Conservation (phyloP, 2,113 vertebrate species). For the Paedocypris sp. region DNA sequence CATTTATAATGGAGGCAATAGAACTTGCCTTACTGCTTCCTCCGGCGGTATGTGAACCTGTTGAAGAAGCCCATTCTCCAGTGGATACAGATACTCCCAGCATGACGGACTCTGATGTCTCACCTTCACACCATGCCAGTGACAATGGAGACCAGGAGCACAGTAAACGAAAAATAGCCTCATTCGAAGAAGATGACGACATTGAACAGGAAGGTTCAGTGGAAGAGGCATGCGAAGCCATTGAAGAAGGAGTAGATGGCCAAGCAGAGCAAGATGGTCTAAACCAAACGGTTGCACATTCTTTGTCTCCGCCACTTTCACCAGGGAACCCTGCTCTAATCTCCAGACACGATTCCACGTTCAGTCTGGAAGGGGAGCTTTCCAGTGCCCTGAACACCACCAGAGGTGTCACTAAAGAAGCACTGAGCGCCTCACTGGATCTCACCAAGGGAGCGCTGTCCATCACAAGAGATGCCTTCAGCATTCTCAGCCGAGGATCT, state of each 20-base stretch:
- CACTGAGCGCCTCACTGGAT: conserved; percentile 79
- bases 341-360: conserved; percentile 53
- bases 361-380: conserved; percentile 79
- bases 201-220: conserved; percentile 56
- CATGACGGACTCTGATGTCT: conserved; percentile 76
- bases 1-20: conserved; percentile 65
- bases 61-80: conserved; percentile 60
- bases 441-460: conserved; percentile 90
- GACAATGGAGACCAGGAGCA: conserved; percentile 46
- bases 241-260: conserved; percentile 57
- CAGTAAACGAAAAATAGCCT: not conserved
- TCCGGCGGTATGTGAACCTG: conserved; percentile 42
- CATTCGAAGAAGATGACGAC: not conserved
- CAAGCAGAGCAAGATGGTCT: conserved; percentile 22
- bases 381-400: conserved; percentile 79
- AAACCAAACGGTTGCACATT: conserved; percentile 24
- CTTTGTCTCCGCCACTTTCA: conserved; percentile 43
- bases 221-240: conserved; percentile 74
- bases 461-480: conserved; percentile 85
- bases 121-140: conserved; percentile 39
- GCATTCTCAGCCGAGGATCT: conserved; percentile 75
- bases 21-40: conserved; percentile 79
- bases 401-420: conserved; percentile 86
- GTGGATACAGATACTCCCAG: conserved; percentile 80
- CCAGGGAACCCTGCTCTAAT: conserved; percentile 37